Base-by-base conservation (phyloP, 2,888 invertebrate species). In the Pelosia muscerda region DNA sequence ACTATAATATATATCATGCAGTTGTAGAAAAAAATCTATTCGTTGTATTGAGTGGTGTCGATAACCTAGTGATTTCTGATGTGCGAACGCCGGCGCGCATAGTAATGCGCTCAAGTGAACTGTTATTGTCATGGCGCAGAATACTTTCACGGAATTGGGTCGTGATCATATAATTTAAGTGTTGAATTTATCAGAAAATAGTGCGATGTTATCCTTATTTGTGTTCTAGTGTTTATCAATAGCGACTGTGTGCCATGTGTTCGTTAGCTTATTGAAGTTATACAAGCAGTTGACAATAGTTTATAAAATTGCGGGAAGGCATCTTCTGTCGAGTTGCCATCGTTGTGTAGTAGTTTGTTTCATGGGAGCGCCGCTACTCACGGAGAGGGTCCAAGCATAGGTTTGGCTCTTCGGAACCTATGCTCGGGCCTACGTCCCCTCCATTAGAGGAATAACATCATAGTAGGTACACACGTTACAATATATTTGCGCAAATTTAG, bases 1-100 rank as follows among this genome's bases (percentile, higher is more conserved):
- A 86, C 86, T 82, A 84, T 81, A 81, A 82, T 85, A 93, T 91
- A 93, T 92, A 90, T 92, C 89, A 89, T 91, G 89, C 90, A 90
- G 87, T 89, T 81, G 84, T 81, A 82, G 86, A 87, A 90, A 91
- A 89, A 84, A 89, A 89, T 89, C 88, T 89, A 90, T 92, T 85
- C 84, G 82, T 84, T 82, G 85, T 86, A 90, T 89, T 88, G 92
- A 88, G 84, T 85, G 85, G 87, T 83, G 84, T 84, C 87, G 88
- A 89, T 91, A 90, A 86, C 88, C 88, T 86, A 88, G 86, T 89
- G 88, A 89, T 88, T 86, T 87, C 86, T 85, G 84, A 77, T 81
- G 82, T 83, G 79, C 73, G 86, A 81, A 85, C 88, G 88, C 85
- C 83, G 79, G 79, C 78, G 71, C 86, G 91, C 90, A 91, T 91